These are phyloP conservation scores for Ptiloglossa arizonensis DNA, from an alignment of 1,140 invertebrate species.

Conservation along the genomic window DNA sequence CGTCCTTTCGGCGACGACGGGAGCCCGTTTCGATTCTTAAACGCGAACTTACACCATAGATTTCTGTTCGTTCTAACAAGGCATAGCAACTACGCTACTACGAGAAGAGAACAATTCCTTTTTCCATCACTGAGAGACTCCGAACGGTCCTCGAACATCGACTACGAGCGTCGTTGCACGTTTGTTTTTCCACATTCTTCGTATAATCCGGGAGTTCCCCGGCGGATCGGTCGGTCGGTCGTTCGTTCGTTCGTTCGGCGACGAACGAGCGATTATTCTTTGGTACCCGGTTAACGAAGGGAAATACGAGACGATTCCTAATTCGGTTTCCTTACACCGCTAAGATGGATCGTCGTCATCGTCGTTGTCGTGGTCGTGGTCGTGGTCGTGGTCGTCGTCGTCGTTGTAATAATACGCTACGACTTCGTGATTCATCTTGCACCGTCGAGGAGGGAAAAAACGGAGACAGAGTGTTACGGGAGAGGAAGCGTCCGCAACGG, in stretches of 20 bases:
- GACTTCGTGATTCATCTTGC: neutral
- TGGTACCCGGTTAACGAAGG: neutral
- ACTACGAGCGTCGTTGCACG: constrained; percentile 34
- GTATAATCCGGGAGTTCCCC: neutral
- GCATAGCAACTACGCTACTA: constrained; percentile 70
- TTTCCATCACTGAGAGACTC: constrained; percentile 63
- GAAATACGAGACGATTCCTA: constrained; percentile 14
- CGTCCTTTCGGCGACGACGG: neutral
- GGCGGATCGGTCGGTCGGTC: no score
- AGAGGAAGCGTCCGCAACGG: neutral
- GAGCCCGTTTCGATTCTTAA: neutral
- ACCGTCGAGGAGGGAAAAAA: neutral
- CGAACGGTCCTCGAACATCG: constrained; percentile 45
- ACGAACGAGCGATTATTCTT: no score
- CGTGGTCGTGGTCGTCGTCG: no score
- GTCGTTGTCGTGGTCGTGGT: no score
- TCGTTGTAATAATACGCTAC: constrained; percentile 5
- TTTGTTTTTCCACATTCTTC: constrained; percentile 9
- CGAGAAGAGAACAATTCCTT: constrained; percentile 73
- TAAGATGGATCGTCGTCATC: neutral
- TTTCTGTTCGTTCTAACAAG: constrained; percentile 55
- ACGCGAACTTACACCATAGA: neutral
- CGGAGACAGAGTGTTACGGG: neutral
- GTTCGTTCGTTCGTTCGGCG: neutral
- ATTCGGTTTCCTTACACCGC: constrained; percentile 4